Evolutionary conservation across 1,140 invertebrate genomes (phyloP), one percentile per base, ranked within the genome.

Genomic region (Scaptomyza graminum): DNA sequence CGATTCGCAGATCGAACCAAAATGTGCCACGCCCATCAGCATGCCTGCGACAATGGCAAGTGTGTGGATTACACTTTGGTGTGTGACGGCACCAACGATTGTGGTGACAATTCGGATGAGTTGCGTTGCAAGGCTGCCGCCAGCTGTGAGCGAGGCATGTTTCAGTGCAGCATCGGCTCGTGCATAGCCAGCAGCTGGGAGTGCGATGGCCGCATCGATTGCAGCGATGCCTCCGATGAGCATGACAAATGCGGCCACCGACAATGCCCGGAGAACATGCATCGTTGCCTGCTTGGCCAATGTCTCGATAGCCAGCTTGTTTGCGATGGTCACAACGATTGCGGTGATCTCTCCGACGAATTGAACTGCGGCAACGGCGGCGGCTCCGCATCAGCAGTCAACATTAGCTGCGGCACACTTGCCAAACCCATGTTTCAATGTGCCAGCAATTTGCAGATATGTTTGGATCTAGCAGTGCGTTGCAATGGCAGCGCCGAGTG

Each of bases 41-140:
- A 95, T 84, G 95, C 95, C 64, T 99, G 99, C 92, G 95, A 95
- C 22, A 99, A 99, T 92, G 95, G 96, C 92, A 92, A 81, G 94
- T 96, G 95, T 68, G 93, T 96, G 49, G 93, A 93, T 2, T 79
- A 84, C 0, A 90, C 93, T 16, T 94, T 94, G 93, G 78, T 92
- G 18, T 96, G 95, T 84, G 95, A 96, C 74, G 93, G 93, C 0
- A 43, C 43, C 0, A 88, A 94, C 54, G 95, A 96, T 76, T 96
- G 95, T 79, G 77, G 77, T 0, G 95, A 96, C 87, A 92, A 92
- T 8, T 94, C 93, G 43, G 95, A 96, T 84, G 95, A 96, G 89
- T 15, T 79, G n/a, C 75, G 93, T 34, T 96, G 95, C 80, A 93
- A 94, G 11, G 28, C 55, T 1, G 18, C 92, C 4, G 5, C 66